Percentiles rank a stretch among this genome's conserved stretches.
Conservation (phyloP, 2,113 vertebrate genomes). For the Calcarius ornatus region DNA sequence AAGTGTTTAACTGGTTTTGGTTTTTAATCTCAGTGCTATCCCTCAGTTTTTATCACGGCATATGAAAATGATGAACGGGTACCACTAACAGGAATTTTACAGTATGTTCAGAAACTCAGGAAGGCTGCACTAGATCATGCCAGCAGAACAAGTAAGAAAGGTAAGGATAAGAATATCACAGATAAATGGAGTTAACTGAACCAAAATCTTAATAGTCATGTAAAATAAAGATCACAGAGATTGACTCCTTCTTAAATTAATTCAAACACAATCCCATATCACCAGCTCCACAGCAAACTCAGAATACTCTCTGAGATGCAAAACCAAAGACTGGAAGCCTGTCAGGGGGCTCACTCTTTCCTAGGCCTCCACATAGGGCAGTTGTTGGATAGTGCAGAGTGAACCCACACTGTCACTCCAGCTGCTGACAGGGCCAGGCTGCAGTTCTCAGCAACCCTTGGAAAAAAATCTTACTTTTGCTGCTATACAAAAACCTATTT, state of each 20-base stretch:
- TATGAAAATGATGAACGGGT: slow-evolving; percentile 83
- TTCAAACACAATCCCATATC: not conserved
- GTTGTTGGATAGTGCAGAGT: not conserved
- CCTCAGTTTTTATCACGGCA: slow-evolving; percentile 89
- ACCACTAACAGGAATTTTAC: slow-evolving; percentile 81
- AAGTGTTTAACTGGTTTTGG: not conserved
- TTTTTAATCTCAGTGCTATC: slow-evolving; percentile 78
- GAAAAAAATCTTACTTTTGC: not conserved
- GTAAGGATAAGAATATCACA: not conserved
- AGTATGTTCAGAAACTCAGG: slow-evolving; percentile 79
- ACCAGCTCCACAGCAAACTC: not conserved
- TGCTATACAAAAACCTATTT: not conserved
- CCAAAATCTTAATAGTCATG: not conserved
- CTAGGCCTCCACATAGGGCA: not conserved
- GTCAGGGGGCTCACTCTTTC: not conserved
- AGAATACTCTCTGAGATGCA: not conserved
- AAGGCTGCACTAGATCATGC: slow-evolving; percentile 70
- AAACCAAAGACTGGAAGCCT: not conserved
- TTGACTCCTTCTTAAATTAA: not conserved
- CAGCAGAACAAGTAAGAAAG: slow-evolving; percentile 1
- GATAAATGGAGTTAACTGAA: not conserved
- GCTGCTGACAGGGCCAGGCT: not conserved
- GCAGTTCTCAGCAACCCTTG: not conserved
- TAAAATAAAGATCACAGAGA: not conserved
- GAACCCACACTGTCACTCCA: not conserved